phyloP scores from a whole-genome alignment of 2,113 vertebrate genomes.

The Lethenteron camtschaticum region DNA sequence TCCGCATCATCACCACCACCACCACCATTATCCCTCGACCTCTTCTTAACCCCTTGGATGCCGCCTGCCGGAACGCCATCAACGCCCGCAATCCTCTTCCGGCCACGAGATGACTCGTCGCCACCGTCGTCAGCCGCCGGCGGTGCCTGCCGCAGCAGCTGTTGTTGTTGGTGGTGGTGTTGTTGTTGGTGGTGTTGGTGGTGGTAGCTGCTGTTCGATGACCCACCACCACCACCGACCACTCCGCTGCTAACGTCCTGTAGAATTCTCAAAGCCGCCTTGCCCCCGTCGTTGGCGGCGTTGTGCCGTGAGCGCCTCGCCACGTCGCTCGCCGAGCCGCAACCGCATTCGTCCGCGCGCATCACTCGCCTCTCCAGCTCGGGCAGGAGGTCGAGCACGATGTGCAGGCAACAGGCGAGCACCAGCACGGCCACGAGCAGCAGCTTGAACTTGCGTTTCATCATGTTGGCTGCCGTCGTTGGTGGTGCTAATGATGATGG shows the following conservation, averaged over 20 bases:
- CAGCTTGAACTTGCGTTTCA: constrained; percentile 65
- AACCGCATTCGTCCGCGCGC: constrained; percentile 18
- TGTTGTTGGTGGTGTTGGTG: background rate
- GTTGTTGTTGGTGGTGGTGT: background rate
- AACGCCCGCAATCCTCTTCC: background rate
- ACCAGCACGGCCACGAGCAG: constrained; percentile 66
- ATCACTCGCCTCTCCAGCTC: constrained; percentile 42
- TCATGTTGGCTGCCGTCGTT: background rate
- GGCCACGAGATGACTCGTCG: background rate
- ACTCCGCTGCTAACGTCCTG: constrained; percentile 70
- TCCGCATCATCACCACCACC: background rate
- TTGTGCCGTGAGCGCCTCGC: constrained; percentile 10
- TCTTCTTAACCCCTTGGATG: constrained; percentile 6
- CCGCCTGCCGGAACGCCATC: constrained; percentile 16
- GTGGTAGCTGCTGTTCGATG: too few relatives aligned
- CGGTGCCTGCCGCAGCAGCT: background rate
- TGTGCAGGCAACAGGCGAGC: constrained; percentile 72
- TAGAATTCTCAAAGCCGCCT: constrained; percentile 66
- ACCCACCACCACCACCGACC: too few relatives aligned
- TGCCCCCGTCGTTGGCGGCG: constrained; percentile 16
- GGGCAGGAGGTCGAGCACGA: constrained; percentile 67
- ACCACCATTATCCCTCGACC: constrained; percentile 8
- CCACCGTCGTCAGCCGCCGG: background rate
- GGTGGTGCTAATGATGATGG: background rate
- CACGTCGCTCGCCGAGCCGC: constrained; percentile 12